Evolutionary conservation across 2,888 invertebrate species (phyloP).

Genomic region (Deilephila elpenor): DNA sequence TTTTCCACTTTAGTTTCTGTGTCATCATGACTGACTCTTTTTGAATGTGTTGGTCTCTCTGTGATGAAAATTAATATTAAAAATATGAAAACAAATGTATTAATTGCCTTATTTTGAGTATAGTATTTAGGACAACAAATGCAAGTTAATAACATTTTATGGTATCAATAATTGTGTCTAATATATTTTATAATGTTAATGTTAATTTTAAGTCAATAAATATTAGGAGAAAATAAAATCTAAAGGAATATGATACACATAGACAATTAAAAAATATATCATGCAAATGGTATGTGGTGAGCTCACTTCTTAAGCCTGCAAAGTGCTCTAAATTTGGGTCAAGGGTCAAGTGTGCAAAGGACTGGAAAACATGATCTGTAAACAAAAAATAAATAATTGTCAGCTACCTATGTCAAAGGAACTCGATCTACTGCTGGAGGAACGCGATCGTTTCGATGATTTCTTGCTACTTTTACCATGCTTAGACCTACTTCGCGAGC

Average conservation of each 20-base stretch:
- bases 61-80: constrained; percentile 41
- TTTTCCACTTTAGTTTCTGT: constrained; percentile 77
- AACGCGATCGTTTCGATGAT: constrained; percentile 62
- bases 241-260: not conserved
- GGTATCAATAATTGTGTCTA: too few relatives aligned
- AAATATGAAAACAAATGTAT: not conserved
- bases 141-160: too few relatives aligned
- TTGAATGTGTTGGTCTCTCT: constrained; percentile 57
- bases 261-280: not conserved
- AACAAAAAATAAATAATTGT: constrained; percentile 14
- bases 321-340: constrained; percentile 29
- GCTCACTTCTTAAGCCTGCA: constrained; percentile 34
- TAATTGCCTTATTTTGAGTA: too few relatives aligned
- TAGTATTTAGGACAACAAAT: too few relatives aligned
- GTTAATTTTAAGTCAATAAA: too few relatives aligned
- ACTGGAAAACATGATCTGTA: constrained; percentile 23
- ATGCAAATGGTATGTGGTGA: not conserved
- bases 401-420: constrained; percentile 72
- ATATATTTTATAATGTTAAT: too few relatives aligned
- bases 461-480: constrained; percentile 64
- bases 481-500: constrained; percentile 66
- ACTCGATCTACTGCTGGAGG: constrained; percentile 69
- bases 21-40: constrained; percentile 67
- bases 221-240: not conserved
- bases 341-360: constrained; percentile 23